These are phyloP conservation scores for Charina bottae DNA, from an alignment of 2,113 vertebrate genomes.

Conservation along the genomic window DNA sequence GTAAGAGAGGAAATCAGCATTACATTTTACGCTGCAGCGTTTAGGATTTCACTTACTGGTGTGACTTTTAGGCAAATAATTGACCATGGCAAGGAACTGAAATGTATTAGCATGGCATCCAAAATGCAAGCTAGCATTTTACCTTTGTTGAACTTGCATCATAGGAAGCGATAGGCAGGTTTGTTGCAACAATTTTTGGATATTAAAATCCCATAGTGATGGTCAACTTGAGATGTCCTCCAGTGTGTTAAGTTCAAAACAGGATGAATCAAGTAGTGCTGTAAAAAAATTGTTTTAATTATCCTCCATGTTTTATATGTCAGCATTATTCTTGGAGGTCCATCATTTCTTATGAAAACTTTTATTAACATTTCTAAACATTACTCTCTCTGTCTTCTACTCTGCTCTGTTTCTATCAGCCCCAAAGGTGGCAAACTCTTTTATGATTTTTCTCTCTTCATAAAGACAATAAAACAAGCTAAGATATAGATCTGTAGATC, in stretches of 20 bases:
- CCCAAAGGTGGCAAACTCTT: conserved; percentile 72
- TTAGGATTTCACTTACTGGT: not conserved
- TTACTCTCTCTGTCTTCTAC: conserved; percentile 60
- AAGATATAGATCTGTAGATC: conserved; percentile 73
- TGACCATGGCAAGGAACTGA: not conserved
- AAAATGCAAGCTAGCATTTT: conserved; percentile 2
- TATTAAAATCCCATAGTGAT: conserved; percentile 33
- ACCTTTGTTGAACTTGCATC: conserved; percentile 12
- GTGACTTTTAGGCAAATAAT: not conserved
- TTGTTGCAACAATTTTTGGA: conserved; percentile 25
- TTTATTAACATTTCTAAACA: conserved; percentile 73
- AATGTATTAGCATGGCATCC: not conserved
- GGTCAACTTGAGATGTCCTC: conserved; percentile 38
- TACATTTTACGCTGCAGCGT: not conserved
- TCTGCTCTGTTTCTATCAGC: conserved; percentile 69
- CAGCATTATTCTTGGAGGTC: conserved; percentile 64
- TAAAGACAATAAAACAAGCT: conserved; percentile 76
- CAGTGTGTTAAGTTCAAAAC: conserved; percentile 48
- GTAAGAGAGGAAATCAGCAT: not conserved
- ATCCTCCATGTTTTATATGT: conserved; percentile 60
- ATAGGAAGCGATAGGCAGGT: conserved; percentile 15
- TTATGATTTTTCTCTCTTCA: conserved; percentile 67
- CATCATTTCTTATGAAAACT: conserved; percentile 76
- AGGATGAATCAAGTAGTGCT: conserved; percentile 49
- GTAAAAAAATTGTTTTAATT: conserved; percentile 58